These are phyloP conservation scores for Sebastes paucispinis DNA, from an alignment of 2,797 vertebrate genomes.

Conservation along the genomic window DNA sequence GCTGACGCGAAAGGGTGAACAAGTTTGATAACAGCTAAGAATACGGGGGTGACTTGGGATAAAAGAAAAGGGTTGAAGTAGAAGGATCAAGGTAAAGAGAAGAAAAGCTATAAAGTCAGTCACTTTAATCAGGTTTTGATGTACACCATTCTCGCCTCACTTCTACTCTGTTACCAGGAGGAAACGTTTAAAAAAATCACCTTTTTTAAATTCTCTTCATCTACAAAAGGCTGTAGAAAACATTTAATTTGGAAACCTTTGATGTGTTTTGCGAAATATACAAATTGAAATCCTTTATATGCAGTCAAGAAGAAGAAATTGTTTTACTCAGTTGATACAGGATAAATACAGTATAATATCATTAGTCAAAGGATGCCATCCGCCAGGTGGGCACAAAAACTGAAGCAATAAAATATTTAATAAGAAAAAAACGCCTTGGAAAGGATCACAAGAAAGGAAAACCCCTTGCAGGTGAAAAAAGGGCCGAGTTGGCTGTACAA, in stretches of 20 bases:
- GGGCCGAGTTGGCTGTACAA: neutral
- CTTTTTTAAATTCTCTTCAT: neutral
- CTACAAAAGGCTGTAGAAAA: neutral
- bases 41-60: neutral
- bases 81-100: constrained; percentile 3
- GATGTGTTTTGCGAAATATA: neutral
- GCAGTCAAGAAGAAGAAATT: neutral
- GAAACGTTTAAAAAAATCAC: neutral
- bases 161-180: neutral
- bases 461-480: neutral
- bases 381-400: neutral
- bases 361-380: neutral
- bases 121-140: neutral
- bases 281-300: neutral
- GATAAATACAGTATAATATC: neutral
- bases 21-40: neutral
- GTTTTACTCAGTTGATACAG: neutral
- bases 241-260: neutral
- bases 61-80: neutral
- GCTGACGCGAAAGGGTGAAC: neutral
- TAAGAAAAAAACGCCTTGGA: neutral
- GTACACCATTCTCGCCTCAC: neutral
- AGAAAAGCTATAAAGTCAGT: neutral
- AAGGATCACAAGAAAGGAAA: neutral
- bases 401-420: neutral